A percentile compares a stretch with the other conserved stretches of the same genome.
phyloP scores from a whole-genome alignment of 2,113 vertebrate genomes.

The Muntiacus muntjak region DNA sequence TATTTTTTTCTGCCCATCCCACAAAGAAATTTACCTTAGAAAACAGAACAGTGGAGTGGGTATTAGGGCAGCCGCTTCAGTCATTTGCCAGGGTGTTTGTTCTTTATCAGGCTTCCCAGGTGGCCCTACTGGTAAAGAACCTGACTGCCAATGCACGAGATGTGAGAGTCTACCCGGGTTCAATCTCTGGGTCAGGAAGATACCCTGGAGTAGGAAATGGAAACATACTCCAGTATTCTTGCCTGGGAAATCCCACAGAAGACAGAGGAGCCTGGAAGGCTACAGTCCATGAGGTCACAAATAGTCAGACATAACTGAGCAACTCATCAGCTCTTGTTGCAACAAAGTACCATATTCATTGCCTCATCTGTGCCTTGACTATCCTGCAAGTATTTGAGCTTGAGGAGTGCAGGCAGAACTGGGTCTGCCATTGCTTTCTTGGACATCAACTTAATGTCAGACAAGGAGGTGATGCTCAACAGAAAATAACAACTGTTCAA shows the following conservation, averaged over 20 bases:
- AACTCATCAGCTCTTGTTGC: background rate
- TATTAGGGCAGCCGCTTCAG: background rate
- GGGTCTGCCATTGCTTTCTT: background rate
- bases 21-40: background rate
- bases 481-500: slow-evolving; percentile 3
- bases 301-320: background rate
- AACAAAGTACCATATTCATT: background rate
- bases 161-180: background rate
- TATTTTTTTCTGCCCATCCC: background rate
- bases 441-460: slow-evolving; percentile 4
- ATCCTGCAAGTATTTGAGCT: background rate
- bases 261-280: background rate
- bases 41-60: background rate
- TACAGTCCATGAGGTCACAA: background rate
- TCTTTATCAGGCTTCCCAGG: background rate
- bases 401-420: background rate
- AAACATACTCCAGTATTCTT: background rate
- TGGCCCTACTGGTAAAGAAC: background rate
- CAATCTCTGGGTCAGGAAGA: background rate
- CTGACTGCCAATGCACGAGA: background rate
- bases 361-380: background rate
- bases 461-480: background rate
- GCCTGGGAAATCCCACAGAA: background rate
- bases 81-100: background rate
- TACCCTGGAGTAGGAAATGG: background rate